Conservation (phyloP, 2,888 invertebrate species). For the Tipula lateralis region DNA sequence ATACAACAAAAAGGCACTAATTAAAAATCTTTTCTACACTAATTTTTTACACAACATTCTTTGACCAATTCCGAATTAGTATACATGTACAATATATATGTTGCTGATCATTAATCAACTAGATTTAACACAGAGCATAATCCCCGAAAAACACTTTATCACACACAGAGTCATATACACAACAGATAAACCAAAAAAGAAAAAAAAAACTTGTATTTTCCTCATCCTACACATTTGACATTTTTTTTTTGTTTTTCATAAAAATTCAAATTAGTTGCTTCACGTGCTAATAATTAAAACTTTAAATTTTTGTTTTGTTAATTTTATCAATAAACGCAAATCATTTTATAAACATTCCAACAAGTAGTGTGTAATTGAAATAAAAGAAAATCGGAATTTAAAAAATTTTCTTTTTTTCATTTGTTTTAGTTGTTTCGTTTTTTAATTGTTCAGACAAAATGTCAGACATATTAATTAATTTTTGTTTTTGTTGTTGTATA, state of each 20-base stretch:
- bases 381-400: neutral
- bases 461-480: slow-evolving; percentile 11
- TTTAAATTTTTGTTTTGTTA: neutral
- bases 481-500: neutral
- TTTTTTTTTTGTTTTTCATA: neutral
- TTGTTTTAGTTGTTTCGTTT: neutral
- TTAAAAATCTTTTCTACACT: neutral
- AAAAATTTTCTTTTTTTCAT: neutral
- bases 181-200: neutral
- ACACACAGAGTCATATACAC: neutral
- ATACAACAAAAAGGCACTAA: no score
- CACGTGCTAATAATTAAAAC: neutral
- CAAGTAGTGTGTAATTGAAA: neutral
- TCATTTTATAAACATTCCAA: neutral
- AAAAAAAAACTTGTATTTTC: neutral
- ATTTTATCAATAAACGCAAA: neutral
- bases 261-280: neutral
- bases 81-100: no score
- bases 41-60: neutral
- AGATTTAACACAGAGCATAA: neutral
- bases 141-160: neutral
- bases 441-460: neutral
- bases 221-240: neutral
- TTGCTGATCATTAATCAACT: neutral
- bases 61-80: neutral